Evolutionary conservation across 2,888 invertebrate genomes (phyloP).

Genomic region (Pycnomerus fuliginosus): DNA sequence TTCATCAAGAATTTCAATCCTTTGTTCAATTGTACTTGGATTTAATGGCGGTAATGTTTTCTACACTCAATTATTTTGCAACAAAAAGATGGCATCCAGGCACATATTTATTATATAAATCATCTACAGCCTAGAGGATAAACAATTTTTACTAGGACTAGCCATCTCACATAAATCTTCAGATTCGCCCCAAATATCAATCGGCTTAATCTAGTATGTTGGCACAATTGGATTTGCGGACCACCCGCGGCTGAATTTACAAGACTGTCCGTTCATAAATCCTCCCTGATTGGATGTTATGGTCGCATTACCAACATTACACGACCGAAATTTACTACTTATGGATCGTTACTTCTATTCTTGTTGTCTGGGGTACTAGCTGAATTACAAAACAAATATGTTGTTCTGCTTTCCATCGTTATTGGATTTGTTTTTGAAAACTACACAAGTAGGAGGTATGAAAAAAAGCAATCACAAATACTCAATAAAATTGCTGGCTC

Average conservation of each 20-base stretch:
- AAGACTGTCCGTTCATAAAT: conserved; percentile 51
- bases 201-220: conserved; percentile 51
- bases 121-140: conserved; percentile 2
- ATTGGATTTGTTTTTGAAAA: background rate
- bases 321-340: conserved; percentile 47
- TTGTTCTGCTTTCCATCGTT: background rate
- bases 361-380: too few species aligned
- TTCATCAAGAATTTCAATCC: conserved; percentile 9
- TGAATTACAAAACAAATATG: too few species aligned
- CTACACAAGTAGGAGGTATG: background rate
- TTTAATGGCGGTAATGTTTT: conserved; percentile 12
- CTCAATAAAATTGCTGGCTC: conserved; percentile 3
- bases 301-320: conserved; percentile 53
- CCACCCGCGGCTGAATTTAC: conserved; percentile 53
- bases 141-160: conserved; percentile 9
- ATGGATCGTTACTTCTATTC: conserved; percentile 28
- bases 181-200: conserved; percentile 41
- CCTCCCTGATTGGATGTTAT: conserved; percentile 55
- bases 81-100: too few species aligned
- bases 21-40: conserved; percentile 15
- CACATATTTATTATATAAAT: background rate
- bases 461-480: conserved; percentile 8
- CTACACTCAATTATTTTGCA: background rate
- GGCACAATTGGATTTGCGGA: conserved; percentile 52
- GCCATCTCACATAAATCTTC: conserved; percentile 7